Evolutionary conservation across 2,888 invertebrate genomes (phyloP), one percentile per base, ranked within the genome.

Genomic region (Noctua pronuba): DNA sequence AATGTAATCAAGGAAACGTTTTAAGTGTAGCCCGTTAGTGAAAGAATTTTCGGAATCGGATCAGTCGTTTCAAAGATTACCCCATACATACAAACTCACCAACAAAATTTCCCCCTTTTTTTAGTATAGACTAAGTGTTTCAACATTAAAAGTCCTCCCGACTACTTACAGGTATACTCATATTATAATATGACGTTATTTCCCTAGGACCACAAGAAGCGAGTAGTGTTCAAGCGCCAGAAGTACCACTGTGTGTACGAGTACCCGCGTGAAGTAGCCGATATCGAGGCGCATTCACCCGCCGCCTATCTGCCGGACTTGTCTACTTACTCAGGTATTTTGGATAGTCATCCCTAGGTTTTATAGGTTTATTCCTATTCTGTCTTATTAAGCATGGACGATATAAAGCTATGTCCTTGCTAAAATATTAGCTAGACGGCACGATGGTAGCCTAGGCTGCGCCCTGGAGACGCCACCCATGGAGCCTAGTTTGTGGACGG

Each of bases 181-280:
- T 31, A 16, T 38, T 64, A n/a, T n/a, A 64, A 64, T 16, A n/a
- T 38, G 38, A 28, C n/a, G 6, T 65, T 65, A 35, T n/a, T 41
- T 41, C 2, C 1, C 0, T 91, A 97, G 97, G 97, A 97, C 90
- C 96, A 95, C 92, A 98, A 98, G 94, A 98, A 98, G 93, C 97
- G 97, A 88, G 98, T 98, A 68, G 98, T 98, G 95, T 98, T 98
- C 96, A 98, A 98, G 92, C 98, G 98, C 73, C 98, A 98, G 95
- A 98, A 98, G 93, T 98, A 98, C 94, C 98, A 98, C 94, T 98
- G 98, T 92, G 98, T 98, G 81, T 98, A 98, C 94, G 98, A 98
- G 94, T 98, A 98, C 95, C 98, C 98, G 70, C 97, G 98, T 88
- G 98, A 98, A 94, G 97, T 97, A 60, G 90, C 95, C 86, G 97